A percentile compares a stretch with the other conserved stretches of the same genome.
phyloP scores from a whole-genome alignment of 2,888 invertebrate species.

The Labia minor region DNA sequence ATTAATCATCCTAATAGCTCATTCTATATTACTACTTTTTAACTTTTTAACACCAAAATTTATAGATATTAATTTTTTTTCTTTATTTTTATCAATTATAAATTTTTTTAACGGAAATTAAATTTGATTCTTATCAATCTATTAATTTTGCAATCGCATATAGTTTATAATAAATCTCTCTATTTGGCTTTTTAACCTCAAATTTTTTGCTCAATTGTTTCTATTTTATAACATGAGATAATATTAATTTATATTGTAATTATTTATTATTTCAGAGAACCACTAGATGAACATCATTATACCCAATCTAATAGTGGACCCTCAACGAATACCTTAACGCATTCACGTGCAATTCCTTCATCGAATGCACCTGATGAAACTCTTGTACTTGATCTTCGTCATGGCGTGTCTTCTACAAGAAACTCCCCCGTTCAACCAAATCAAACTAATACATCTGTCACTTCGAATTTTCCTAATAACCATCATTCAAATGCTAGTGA shows the following conservation, averaged over 20 bases:
- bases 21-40: neutral
- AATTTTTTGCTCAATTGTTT: neutral
- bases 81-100: neutral
- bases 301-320: neutral
- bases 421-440: slow-evolving; percentile 22
- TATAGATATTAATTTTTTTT: neutral
- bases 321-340: neutral
- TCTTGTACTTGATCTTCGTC: slow-evolving; percentile 38
- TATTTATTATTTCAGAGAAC: neutral
- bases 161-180: neutral
- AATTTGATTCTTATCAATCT: neutral
- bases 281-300: neutral
- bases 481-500: slow-evolving; percentile 54
- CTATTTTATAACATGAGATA: neutral
- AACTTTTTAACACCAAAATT: neutral
- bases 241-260: neutral
- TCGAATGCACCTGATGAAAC: slow-evolving; percentile 28
- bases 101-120: slow-evolving; percentile 4
- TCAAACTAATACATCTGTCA: slow-evolving; percentile 18
- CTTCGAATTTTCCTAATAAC: neutral
- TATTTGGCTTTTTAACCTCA: neutral
- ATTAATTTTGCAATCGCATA: neutral
- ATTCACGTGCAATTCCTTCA: neutral
- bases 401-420: slow-evolving; percentile 29
- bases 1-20: neutral